phyloP scores from a whole-genome alignment of 2,888 invertebrate genomes.

The Rotaria sp. region DNA sequence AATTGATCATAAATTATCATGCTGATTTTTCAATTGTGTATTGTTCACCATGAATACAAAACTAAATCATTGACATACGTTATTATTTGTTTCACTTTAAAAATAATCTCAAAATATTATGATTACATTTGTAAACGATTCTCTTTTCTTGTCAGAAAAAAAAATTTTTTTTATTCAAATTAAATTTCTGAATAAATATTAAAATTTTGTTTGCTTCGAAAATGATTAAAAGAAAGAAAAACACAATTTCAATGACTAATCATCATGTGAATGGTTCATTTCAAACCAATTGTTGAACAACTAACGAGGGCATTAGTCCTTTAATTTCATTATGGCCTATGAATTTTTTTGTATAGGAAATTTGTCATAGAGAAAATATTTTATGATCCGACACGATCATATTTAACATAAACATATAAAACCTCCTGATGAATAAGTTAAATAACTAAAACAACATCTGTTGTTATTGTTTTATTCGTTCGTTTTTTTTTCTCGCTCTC shows the following conservation, averaged over 20 bases:
- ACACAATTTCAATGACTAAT: not conserved
- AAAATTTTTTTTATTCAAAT: too few relatives aligned
- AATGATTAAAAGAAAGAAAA: too few relatives aligned
- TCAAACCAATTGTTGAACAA: not conserved
- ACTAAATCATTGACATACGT: too few relatives aligned
- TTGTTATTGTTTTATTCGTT: not conserved
- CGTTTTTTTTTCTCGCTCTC: not conserved
- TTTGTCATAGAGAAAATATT: not conserved
- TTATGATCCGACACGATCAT: not conserved
- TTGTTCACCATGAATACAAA: too few relatives aligned
- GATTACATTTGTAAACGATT: too few relatives aligned
- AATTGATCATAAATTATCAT: too few relatives aligned
- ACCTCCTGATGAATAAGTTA: not conserved
- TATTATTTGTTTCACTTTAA: too few relatives aligned
- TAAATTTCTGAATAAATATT: too few relatives aligned
- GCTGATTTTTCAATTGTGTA: too few relatives aligned
- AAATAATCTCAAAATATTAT: too few relatives aligned
- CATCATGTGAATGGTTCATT: constrained; percentile 11
- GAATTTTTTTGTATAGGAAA: not conserved
- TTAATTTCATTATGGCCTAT: not conserved
- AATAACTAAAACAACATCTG: not conserved
- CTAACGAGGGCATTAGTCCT: not conserved
- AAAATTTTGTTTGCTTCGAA: too few relatives aligned
- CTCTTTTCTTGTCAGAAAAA: too few relatives aligned
- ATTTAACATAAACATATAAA: not conserved